phyloP scores from a whole-genome alignment of 2,113 vertebrate genomes.

The Platysteira castanea region DNA sequence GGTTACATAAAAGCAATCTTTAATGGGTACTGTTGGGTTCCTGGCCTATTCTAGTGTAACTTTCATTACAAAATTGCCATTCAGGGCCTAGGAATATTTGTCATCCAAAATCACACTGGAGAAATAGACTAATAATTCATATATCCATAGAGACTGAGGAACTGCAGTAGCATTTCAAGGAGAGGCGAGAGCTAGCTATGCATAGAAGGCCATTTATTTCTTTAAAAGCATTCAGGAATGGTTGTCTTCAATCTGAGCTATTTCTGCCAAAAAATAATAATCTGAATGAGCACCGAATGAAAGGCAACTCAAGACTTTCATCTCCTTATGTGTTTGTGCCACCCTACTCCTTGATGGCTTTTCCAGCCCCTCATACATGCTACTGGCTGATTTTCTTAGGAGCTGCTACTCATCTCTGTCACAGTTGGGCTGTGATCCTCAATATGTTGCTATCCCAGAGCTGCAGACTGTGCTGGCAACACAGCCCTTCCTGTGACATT shows the following conservation, averaged over 20 bases:
- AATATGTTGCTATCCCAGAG: fast-evolving
- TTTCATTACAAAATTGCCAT: background rate
- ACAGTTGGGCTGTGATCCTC: background rate
- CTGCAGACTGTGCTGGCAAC: background rate
- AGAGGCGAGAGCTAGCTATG: background rate
- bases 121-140: background rate
- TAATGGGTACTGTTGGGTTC: background rate
- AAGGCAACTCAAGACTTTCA: background rate
- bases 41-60: background rate
- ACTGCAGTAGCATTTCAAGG: background rate
- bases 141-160: background rate
- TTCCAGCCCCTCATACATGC: background rate
- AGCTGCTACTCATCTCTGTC: background rate
- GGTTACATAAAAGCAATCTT: background rate
- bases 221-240: background rate
- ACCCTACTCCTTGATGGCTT: background rate
- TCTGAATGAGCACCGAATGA: background rate
- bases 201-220: background rate
- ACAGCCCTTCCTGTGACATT: background rate
- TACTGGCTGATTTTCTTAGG: background rate
- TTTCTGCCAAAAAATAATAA: background rate
- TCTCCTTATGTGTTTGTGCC: background rate
- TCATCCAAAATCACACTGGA: background rate
- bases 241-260: background rate
- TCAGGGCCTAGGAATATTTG: background rate